Evolutionary conservation across 2,888 invertebrate species (phyloP).

Genomic region (Diaphora mendica): DNA sequence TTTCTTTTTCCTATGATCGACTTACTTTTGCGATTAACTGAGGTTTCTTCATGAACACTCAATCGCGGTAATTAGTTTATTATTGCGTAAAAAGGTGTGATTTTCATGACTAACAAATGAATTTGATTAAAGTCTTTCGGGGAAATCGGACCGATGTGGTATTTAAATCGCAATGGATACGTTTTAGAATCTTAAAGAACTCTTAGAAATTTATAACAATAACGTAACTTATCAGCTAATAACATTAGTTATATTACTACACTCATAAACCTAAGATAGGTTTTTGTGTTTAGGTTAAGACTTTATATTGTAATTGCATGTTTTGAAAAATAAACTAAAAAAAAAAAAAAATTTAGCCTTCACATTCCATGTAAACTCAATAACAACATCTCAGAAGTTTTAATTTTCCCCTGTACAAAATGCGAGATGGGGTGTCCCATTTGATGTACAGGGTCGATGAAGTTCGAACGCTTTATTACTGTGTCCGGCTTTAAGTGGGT

Average conservation of each 20-base stretch:
- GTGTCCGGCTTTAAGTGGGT: constrained; percentile 87
- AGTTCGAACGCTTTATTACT: constrained; percentile 86
- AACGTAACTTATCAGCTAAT: not conserved
- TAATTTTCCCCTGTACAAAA: constrained; percentile 80
- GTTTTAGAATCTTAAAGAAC: not conserved
- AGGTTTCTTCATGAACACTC: not conserved
- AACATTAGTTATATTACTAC: too few species aligned
- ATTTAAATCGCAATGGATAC: not conserved
- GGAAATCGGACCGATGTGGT: not conserved
- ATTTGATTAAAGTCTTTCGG: not conserved
- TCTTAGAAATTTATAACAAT: not conserved
- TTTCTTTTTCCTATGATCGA: not conserved
- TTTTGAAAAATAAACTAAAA: too few species aligned
- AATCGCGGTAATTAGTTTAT: not conserved
- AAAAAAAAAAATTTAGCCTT: too few species aligned
- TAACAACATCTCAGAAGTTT: constrained; percentile 74
- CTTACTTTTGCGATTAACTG: not conserved
- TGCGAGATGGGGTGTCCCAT: constrained; percentile 81
- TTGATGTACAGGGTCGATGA: constrained; percentile 84
- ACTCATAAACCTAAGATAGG: too few species aligned
- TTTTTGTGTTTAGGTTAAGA: too few species aligned
- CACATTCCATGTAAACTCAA: constrained; percentile 37
- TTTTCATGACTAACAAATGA: not conserved
- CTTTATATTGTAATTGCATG: too few species aligned
- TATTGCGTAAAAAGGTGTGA: not conserved